These are phyloP conservation scores for Falco naumanni DNA, from an alignment of 2,797 vertebrate genomes.

Conservation along the genomic window DNA sequence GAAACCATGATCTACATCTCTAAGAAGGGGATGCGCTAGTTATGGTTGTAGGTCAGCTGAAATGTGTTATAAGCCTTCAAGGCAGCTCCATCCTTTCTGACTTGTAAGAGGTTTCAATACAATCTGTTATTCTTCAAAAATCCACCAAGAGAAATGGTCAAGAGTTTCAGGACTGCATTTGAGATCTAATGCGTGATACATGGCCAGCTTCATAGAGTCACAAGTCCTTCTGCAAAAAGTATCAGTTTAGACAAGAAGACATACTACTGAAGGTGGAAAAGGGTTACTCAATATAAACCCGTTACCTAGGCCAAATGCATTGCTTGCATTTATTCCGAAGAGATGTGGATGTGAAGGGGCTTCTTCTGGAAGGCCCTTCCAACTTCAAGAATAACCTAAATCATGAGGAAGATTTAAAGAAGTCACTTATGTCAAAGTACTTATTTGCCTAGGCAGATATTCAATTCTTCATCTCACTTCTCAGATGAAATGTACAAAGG, in stretches of 20 bases:
- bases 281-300: background rate
- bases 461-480: background rate
- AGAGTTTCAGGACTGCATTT: background rate
- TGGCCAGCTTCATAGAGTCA: background rate
- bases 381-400: background rate
- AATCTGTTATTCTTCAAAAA: background rate
- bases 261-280: background rate
- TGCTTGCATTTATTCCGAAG: background rate
- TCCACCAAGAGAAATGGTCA: background rate
- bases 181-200: background rate
- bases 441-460: background rate
- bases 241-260: background rate
- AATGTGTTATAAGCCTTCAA: background rate
- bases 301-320: background rate
- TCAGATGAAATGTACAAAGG: background rate
- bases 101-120: background rate
- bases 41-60: background rate
- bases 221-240: background rate
- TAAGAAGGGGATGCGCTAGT: background rate
- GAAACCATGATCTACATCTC: background rate
- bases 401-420: background rate
- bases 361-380: background rate
- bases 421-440: background rate
- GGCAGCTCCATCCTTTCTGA: background rate
- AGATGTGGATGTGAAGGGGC: background rate